These are phyloP conservation scores for Formica exsecta DNA, from an alignment of 1,140 invertebrate species.

Conservation along the genomic window DNA sequence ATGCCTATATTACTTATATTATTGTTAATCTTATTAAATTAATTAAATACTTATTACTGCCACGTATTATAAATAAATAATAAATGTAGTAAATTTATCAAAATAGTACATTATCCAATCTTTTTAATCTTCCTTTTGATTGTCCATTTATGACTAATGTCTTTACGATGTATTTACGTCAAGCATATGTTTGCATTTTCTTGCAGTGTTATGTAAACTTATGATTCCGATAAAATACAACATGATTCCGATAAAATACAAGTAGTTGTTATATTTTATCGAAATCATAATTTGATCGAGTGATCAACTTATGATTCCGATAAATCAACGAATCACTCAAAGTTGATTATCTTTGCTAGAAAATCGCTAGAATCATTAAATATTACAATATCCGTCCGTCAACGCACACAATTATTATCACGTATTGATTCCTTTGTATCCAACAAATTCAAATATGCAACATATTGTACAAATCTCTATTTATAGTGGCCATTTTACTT, in stretches of 20 bases:
- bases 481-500: conserved; percentile 27
- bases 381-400: conserved; percentile 31
- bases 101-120: neutral
- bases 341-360: conserved; percentile 26
- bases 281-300: too few species aligned
- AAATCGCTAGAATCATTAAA: conserved; percentile 37
- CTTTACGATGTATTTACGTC: conserved; percentile 28
- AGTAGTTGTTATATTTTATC: too few species aligned
- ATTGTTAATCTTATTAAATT: neutral
- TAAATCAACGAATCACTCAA: neutral
- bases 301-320: conserved; percentile 2
- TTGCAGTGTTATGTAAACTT: conserved; percentile 10
- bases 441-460: conserved; percentile 41
- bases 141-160: neutral
- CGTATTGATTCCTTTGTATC: conserved; percentile 21
- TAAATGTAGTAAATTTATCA: neutral
- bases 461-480: conserved; percentile 17
- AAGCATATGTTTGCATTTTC: conserved; percentile 7
- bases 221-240: conserved; percentile 13
- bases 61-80: neutral
- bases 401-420: conserved; percentile 30
- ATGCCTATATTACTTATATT: neutral
- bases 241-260: conserved; percentile 17
- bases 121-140: neutral
- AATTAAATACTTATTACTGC: neutral